phyloP scores from a whole-genome alignment of 2,888 invertebrate genomes.

The Erebia ligea region DNA sequence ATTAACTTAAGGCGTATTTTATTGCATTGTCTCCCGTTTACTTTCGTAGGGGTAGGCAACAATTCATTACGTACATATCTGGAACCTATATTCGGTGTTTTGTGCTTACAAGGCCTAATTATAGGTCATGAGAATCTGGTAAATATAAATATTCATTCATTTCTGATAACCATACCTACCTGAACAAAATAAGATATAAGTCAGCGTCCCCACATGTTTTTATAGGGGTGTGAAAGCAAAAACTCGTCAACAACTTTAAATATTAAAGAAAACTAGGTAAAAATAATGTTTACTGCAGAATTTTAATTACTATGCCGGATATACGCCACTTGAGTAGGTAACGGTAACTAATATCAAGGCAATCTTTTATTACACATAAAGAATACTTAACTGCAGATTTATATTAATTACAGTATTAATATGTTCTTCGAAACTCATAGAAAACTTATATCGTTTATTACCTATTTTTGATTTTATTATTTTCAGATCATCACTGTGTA shows the following conservation, averaged over 20 bases:
- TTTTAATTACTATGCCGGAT: constrained; percentile 23
- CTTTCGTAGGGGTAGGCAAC: not conserved
- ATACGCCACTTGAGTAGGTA: constrained; percentile 12
- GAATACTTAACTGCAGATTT: not conserved
- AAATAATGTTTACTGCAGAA: constrained; percentile 2
- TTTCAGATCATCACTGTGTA: too few relatives aligned
- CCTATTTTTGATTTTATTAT: too few relatives aligned
- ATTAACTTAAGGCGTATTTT: constrained; percentile 24
- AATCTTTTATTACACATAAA: constrained; percentile 14
- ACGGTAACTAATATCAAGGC: constrained; percentile 20
- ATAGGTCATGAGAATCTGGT: too few relatives aligned
- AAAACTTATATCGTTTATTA: too few relatives aligned
- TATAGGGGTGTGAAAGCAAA: too few relatives aligned
- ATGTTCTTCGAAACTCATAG: too few relatives aligned
- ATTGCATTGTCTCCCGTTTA: constrained; percentile 5
- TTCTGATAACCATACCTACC: too few relatives aligned
- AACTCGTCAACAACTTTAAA: not conserved
- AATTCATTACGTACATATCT: too few relatives aligned
- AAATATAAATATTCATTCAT: too few relatives aligned
- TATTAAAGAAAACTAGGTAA: not conserved
- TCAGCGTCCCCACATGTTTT: too few relatives aligned
- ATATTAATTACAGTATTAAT: not conserved
- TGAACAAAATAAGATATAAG: not conserved
- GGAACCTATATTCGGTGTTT: too few relatives aligned
- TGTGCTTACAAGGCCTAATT: too few relatives aligned